Conservation (phyloP, 2,888 invertebrate genomes). For the Athalia rosae region DNA sequence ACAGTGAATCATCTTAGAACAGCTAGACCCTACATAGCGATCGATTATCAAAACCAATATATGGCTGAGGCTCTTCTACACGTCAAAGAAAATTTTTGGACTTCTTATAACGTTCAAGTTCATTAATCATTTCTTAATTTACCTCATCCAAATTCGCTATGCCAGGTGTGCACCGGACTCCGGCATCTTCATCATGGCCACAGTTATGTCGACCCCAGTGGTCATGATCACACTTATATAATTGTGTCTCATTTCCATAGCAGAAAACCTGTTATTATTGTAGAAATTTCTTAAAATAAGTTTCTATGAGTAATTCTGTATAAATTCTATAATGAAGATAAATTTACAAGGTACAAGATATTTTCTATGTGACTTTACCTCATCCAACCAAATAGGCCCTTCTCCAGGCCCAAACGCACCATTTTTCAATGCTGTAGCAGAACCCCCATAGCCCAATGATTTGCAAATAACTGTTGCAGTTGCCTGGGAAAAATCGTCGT, state of each 20-base stretch:
- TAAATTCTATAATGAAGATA: no score
- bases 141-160: conserved; percentile 63
- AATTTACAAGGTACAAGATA: neutral
- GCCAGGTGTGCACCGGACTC: conserved; percentile 74
- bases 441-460: conserved; percentile 76
- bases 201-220: conserved; percentile 84
- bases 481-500: conserved; percentile 82
- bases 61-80: neutral
- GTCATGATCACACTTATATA: conserved; percentile 80
- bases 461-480: conserved; percentile 81
- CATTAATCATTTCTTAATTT: conserved; percentile 57
- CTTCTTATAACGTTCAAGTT: conserved; percentile 16
- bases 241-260: conserved; percentile 79
- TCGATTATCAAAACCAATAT: neutral
- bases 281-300: neutral
- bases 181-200: conserved; percentile 83
- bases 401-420: conserved; percentile 76
- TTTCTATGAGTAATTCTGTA: no score
- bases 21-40: no score
- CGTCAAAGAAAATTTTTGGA: neutral
- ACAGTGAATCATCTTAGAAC: neutral
- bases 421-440: conserved; percentile 75
- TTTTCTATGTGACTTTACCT: conserved; percentile 69
- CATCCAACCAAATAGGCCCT: conserved; percentile 84
- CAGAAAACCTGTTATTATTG: conserved; percentile 75